Evolutionary conservation across 2,113 vertebrate species (phyloP), one percentile per base, ranked within the genome.

Genomic region (Passer montanus): DNA sequence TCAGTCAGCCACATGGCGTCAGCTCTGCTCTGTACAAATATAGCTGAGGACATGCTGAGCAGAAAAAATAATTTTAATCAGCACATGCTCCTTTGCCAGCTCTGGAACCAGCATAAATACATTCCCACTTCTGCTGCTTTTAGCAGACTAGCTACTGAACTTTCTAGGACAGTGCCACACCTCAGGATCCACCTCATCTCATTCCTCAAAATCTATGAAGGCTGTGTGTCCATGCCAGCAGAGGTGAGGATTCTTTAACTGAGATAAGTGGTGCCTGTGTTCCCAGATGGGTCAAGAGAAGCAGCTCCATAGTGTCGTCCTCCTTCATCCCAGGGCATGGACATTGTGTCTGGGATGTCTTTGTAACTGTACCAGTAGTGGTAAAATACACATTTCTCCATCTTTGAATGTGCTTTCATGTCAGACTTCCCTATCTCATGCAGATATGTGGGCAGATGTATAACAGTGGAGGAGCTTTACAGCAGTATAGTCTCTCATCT

Each of bases 1-100:
- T 95, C 93, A 81, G 69, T 86, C 89, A 89, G 89, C 94, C 93
- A 92, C 93, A 82, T 68, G 93, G 94, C 79, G 11, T 95, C 93
- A 94, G 90, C 91, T 90, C 92, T 89, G 94, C 89, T 89, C 93
- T 91, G 47, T 47, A n/a, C 89, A 93, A 94, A 87, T 39, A 88
- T 55, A 81, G 64, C 2, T 66, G 69, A 92, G 39, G 66, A 92
- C 8, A 3, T 52, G 89, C 60, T 68, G 80, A 91, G 84, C 52
- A 90, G 73, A 70, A 74, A 56, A 63, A 46, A 30, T 15, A 1
- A 46, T 46, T 41, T 74, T 56, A 89, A 89, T 86, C 85, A 93
- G 60, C 60, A 56, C 39, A 3, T 67, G 24, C 23, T 81, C 50
- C 63, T 88, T 86, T 7, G n/a, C 43, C 46, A n/a, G 87, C 84